Evolutionary conservation across 1,140 invertebrate genomes (phyloP).

Genomic region (Phymastichus coffea): DNA sequence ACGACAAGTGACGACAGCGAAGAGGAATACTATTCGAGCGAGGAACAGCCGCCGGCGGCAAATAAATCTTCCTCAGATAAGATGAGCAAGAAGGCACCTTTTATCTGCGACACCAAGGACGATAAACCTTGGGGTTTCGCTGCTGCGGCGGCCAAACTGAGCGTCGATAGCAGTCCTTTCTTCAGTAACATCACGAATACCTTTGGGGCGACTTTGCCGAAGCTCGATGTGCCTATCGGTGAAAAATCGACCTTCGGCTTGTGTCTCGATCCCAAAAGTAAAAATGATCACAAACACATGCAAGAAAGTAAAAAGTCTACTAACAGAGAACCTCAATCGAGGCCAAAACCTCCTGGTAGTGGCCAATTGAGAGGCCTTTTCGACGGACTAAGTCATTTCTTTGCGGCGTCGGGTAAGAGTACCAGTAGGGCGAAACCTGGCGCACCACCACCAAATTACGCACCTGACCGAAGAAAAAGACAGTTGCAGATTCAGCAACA

Average conservation of each 20-base stretch:
- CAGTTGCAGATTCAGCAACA: slow-evolving; percentile 32
- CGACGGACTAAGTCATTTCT: slow-evolving; percentile 83
- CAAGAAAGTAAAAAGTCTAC: neutral
- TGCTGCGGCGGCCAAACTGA: slow-evolving; percentile 61
- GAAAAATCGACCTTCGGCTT: slow-evolving; percentile 46
- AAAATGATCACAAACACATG: neutral
- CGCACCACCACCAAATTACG: slow-evolving; percentile 56
- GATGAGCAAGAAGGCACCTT: slow-evolving; percentile 47
- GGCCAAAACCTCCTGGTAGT: slow-evolving; percentile 50
- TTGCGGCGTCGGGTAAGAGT: slow-evolving; percentile 66
- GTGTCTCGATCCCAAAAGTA: slow-evolving; percentile 9
- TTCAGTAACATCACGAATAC: slow-evolving; percentile 50
- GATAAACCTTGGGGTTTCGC: slow-evolving; percentile 78
- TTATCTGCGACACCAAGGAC: slow-evolving; percentile 48
- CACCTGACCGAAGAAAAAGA: slow-evolving; percentile 55
- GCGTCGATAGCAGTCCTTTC: slow-evolving; percentile 42
- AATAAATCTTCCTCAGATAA: slow-evolving; percentile 5
- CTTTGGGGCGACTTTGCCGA: slow-evolving; percentile 43
- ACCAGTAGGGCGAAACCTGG: slow-evolving; percentile 59
- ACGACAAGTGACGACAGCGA: slow-evolving; percentile 35
- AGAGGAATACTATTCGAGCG: slow-evolving; percentile 32
- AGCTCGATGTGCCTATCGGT: slow-evolving; percentile 42
- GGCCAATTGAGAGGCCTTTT: slow-evolving; percentile 75
- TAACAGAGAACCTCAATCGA: neutral
- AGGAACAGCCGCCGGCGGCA: slow-evolving; percentile 33